These are phyloP conservation scores for Dromococcyx pavoninus DNA, from an alignment of 2,797 vertebrate species.

Conservation along the genomic window DNA sequence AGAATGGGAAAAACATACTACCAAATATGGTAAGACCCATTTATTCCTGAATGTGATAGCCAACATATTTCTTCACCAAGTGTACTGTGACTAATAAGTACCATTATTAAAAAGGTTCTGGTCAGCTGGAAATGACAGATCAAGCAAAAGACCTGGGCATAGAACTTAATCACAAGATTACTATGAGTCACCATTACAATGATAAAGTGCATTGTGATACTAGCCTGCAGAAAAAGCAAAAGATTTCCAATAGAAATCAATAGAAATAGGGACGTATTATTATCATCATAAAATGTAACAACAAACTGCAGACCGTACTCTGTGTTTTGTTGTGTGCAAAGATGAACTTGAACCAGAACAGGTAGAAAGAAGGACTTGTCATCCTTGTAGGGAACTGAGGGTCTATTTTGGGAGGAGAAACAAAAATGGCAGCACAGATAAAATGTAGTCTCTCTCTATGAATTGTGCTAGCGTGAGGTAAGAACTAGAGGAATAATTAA, in stretches of 20 bases:
- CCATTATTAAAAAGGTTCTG: not conserved
- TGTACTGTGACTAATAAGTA: slow-evolving; percentile 42
- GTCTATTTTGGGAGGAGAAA: not conserved
- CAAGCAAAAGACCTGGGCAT: slow-evolving; percentile 23
- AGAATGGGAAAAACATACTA: not conserved
- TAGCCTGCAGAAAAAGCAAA: not conserved
- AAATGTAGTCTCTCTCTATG: not conserved
- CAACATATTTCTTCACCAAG: slow-evolving; percentile 38
- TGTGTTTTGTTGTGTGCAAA: not conserved
- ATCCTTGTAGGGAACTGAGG: not conserved
- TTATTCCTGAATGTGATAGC: slow-evolving; percentile 6
- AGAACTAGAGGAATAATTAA: not conserved
- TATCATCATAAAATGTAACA: not conserved
- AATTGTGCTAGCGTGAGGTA: not conserved
- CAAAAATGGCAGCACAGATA: not conserved
- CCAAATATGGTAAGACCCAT: slow-evolving; percentile 4
- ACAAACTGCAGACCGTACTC: not conserved
- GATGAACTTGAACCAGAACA: not conserved
- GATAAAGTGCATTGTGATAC: slow-evolving; percentile 18
- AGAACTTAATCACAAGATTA: slow-evolving; percentile 42
- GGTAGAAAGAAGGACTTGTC: not conserved
- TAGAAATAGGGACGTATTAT: not conserved
- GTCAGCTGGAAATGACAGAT: slow-evolving; percentile 37
- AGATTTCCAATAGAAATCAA: not conserved
- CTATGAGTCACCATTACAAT: slow-evolving; percentile 17